phyloP scores from a whole-genome alignment of 1,140 invertebrate species.

The Drosophila nebulosa region DNA sequence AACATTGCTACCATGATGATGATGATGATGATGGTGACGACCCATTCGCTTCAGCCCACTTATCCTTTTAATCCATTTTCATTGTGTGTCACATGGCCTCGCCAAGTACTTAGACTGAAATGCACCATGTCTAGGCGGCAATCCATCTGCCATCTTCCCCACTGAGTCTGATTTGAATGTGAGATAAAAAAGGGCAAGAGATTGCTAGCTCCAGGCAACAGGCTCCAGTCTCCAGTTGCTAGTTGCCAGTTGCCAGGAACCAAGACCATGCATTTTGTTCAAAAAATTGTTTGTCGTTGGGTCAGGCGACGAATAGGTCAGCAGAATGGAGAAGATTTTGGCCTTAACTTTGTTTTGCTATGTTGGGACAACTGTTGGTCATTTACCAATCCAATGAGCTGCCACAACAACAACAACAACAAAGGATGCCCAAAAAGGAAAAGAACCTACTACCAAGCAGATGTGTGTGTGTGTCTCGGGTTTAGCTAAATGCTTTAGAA shows the following conservation, averaged over 20 bases:
- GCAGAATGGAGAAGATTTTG: background rate
- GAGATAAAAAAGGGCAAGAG: background rate
- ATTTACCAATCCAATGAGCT: background rate
- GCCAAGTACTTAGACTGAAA: background rate
- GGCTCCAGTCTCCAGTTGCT: background rate
- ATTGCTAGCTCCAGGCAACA: background rate
- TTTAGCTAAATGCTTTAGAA: background rate
- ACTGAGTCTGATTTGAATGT: background rate
- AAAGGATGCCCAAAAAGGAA: background rate
- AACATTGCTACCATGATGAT: constrained; percentile 5
- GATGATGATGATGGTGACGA: no score
- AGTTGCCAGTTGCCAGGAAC: background rate
- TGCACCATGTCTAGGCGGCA: background rate
- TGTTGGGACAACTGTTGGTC: background rate
- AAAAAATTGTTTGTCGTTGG: background rate
- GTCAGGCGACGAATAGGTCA: background rate
- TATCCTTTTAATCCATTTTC: constrained; percentile 11
- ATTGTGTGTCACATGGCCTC: constrained; percentile 4
- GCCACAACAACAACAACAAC: background rate
- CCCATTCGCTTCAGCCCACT: background rate
- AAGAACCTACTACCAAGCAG: background rate
- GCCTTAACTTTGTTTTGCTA: background rate
- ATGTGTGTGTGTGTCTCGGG: background rate
- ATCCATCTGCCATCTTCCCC: background rate
- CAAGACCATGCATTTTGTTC: background rate